Conservation (phyloP, 2,888 invertebrate genomes). For the Netelia melanura region DNA sequence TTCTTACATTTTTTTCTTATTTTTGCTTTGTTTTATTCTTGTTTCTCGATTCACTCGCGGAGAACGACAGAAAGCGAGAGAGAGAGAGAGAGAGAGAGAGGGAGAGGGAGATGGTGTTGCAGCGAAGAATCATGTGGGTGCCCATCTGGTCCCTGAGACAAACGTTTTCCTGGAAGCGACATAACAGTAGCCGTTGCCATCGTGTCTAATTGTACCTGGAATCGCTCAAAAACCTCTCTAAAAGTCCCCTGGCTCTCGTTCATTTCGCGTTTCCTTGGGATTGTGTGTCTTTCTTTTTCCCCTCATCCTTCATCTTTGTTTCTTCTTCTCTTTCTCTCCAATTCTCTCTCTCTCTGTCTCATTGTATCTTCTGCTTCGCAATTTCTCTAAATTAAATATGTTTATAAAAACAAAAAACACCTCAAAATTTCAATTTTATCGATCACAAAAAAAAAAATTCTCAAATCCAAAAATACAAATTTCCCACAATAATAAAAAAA, state of each 20-base stretch:
- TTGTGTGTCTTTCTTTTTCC: slow-evolving; percentile 18
- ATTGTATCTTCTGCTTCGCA: background rate
- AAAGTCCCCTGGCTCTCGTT: slow-evolving; percentile 68
- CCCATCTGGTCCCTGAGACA: slow-evolving; percentile 67
- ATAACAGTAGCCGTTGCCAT: slow-evolving; percentile 73
- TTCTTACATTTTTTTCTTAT: background rate
- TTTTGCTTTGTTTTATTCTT: background rate
- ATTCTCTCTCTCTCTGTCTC: background rate
- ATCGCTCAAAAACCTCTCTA: slow-evolving; percentile 71
- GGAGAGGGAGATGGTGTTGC: slow-evolving; percentile 57
- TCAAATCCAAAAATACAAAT: too few relatives aligned
- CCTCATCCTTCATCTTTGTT: background rate
- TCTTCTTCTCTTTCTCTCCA: background rate
- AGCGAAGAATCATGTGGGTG: slow-evolving; percentile 58
- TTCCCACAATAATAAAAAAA: too few relatives aligned
- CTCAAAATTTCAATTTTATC: too few relatives aligned
- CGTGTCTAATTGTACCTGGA: slow-evolving; percentile 78
- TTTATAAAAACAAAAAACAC: too few relatives aligned
- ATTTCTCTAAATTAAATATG: background rate
- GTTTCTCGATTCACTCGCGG: slow-evolving; percentile 40
- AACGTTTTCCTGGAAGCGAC: slow-evolving; percentile 68
- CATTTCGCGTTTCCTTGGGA: slow-evolving; percentile 43
- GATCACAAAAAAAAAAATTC: too few relatives aligned
- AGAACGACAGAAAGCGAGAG: slow-evolving; percentile 14
- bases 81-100: slow-evolving; percentile 51